Evolutionary conservation across 1,140 invertebrate genomes (phyloP), one percentile per base, ranked within the genome.

Genomic region (Augochlora pura): DNA sequence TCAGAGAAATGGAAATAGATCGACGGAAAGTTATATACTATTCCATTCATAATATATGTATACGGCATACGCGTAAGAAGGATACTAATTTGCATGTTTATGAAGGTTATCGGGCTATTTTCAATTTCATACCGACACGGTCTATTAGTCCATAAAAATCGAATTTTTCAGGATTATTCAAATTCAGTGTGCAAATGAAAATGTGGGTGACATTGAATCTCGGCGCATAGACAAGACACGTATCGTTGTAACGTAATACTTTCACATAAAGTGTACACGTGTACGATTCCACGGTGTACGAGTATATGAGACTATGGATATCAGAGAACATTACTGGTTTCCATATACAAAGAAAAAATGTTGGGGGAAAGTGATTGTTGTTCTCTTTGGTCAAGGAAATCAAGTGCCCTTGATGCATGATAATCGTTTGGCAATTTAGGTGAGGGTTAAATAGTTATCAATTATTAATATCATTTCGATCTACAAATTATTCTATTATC

Each of bases 81-180:
- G 49, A 52, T 52, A 52, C 16, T 52, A 52, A 52, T 52, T 52
- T 52, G 49, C 49, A 52, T 52, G 49, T 18, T 52, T 21, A 52
- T 21, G 49, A 21, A 52, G 49, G 49, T 60, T 38, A 7, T 42
- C 54, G 67, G 46, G 66, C 52, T 39, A 70, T 38, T 69, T 62
- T 71, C 71, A 70, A 70, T 77, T 71, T 70, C 27, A 77, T 54
- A 71, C 46, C 67, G 67, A 39, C 67, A 60, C 75, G 75, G 75
- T 77, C 75, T 62, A 63, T 16, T 71, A 71, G 25, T 62, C 32
- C n/a, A 42, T 32, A 71, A 54, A 71, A 70, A 52, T 77, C 14
- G 18, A n/a, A 71, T 71, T 63, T 70, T 77, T 77, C 67, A 71
- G 32, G n/a, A 9, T 27, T 12, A 1, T 1, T 18, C 16, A 21